phyloP scores from a whole-genome alignment of 2,888 invertebrate genomes.

The Bembecia ichneumoniformis region DNA sequence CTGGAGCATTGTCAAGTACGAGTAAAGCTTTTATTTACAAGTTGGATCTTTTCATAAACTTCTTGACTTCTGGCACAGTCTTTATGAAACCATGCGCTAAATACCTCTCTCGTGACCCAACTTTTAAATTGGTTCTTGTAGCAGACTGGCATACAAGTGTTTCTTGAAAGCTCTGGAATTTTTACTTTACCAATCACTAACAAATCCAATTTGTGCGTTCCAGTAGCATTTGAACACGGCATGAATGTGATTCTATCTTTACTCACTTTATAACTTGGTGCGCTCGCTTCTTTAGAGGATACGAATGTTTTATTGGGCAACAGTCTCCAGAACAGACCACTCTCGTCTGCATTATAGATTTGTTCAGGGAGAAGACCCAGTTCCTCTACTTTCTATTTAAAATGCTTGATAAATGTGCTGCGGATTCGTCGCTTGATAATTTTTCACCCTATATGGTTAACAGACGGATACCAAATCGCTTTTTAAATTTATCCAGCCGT shows the following conservation, averaged over 20 bases:
- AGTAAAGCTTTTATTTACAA: conserved; percentile 20
- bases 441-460: conserved; percentile 19
- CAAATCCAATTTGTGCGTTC: conserved; percentile 17
- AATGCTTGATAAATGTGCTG: conserved; percentile 19
- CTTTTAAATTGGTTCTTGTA: conserved; percentile 15
- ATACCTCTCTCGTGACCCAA: conserved; percentile 21
- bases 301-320: conserved; percentile 18
- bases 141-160: conserved; percentile 15
- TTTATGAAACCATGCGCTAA: conserved; percentile 22
- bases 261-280: conserved; percentile 17
- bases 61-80: conserved; percentile 17
- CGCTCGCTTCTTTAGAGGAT: conserved; percentile 14
- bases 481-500: conserved; percentile 30
- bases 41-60: conserved; percentile 20
- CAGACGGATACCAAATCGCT: conserved; percentile 21
- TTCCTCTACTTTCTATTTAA: conserved; percentile 19
- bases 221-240: conserved; percentile 25
- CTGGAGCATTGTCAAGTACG: conserved; percentile 22
- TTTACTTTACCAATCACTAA: conserved; percentile 19
- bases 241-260: conserved; percentile 20
- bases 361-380: conserved; percentile 18
- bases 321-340: conserved; percentile 15
- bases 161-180: conserved; percentile 16
- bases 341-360: conserved; percentile 20
- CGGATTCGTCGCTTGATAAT: conserved; percentile 20